Evolutionary conservation across 2,888 invertebrate species (phyloP), one percentile per base, ranked within the genome.

Genomic region (Hydropsyche betteni): DNA sequence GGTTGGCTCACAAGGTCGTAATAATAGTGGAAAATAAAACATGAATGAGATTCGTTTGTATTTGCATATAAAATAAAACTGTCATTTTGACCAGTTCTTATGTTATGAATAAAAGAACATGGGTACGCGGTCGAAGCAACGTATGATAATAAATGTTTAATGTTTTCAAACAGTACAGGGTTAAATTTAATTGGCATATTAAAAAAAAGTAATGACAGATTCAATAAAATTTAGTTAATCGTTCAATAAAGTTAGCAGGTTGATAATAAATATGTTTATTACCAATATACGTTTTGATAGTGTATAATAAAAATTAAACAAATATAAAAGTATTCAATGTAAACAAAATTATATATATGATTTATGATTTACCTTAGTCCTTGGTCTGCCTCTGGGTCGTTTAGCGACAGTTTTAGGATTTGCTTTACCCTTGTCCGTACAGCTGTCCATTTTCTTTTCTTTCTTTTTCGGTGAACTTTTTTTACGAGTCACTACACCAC

Each of bases 331-430:
- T 24, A 64, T 5, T 10, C 16, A 34, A 64, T 1, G 7, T 34
- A 64, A 55, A 24, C 52, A 52, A 55, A 44, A 44, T 44, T 2
- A 10, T 2, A 44, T 8, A 44, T 44, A 10, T 12, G 55, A 55
- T 55, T 6, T 6, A 6, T 12, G 14, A 69, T 50, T 51, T 82
- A 88, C 88, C 86, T 87, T 87, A 68, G 84, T 82, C 69, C 86
- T 81, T 34, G 85, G 86, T 72, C 87, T 81, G 58, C 85, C 86
- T 74, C 85, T 82, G 50, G 84, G 84, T 80, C 84, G 83, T 80
- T 87, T 87, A 79, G 82, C 82, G 52, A 81, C 80, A 38, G 78
- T 75, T 38, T 83, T 82, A 44, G 83, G 82, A 77, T 82, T 16
- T 81, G 76, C 76, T 78, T 80, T 81, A 70, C 80, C 78, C 74